Percentiles rank a stretch among this genome's conserved stretches.
Evolutionary conservation across 2,797 vertebrate genomes (phyloP).

Genomic region (Neomorphus geoffroyi): DNA sequence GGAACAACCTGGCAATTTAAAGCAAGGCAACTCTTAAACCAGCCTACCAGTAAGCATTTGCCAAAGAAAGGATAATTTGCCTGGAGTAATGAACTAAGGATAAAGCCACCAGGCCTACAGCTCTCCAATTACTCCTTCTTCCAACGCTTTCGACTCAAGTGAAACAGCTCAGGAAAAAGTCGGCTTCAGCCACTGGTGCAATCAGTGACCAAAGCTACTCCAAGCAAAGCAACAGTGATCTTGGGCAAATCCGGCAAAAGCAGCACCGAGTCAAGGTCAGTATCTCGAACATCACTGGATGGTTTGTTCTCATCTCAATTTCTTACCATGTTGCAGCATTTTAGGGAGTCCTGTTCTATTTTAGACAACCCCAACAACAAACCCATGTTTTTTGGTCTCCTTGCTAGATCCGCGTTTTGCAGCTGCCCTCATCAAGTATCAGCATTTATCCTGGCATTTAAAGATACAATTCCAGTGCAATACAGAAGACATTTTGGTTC

Average conservation of each 20-base stretch:
- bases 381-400: not conserved
- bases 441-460: not conserved
- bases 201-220: not conserved
- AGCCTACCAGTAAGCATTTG: not conserved
- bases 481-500: not conserved
- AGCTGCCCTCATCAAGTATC: not conserved
- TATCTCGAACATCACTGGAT: not conserved
- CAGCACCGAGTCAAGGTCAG: not conserved
- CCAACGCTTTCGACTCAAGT: fast-evolving
- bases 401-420: not conserved
- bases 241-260: not conserved
- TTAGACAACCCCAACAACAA: not conserved
- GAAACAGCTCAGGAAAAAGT: not conserved
- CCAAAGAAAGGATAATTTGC: not conserved
- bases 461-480: not conserved
- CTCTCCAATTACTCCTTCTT: not conserved
- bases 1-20: not conserved
- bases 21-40: not conserved
- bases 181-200: not conserved
- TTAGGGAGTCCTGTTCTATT: not conserved
- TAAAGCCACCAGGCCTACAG: not conserved
- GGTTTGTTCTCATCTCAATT: not conserved
- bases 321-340: not conserved
- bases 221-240: not conserved
- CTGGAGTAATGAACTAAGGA: constrained; percentile 12